phyloP scores from a whole-genome alignment of 2,797 vertebrate genomes.

The Pristis pectinata region DNA sequence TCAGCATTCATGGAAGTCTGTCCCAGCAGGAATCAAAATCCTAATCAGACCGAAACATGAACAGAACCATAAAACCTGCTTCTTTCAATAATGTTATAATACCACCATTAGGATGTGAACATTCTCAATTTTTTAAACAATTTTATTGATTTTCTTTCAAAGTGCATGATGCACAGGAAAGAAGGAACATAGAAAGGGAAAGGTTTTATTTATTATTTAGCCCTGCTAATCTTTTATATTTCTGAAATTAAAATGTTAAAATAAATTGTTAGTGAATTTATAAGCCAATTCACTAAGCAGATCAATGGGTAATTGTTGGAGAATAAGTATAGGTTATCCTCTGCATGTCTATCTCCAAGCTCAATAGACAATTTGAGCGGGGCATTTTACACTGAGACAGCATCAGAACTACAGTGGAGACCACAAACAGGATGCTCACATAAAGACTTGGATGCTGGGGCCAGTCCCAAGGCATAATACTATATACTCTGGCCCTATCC shows the following conservation, averaged over 20 bases:
- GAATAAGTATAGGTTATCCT: no score
- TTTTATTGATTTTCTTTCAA: neutral
- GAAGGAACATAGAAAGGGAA: neutral
- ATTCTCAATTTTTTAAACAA: neutral
- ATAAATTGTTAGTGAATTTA: neutral
- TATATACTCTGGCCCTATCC: no score
- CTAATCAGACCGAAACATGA: neutral
- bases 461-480: no score
- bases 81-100: neutral
- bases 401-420: no score
- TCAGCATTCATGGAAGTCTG: neutral
- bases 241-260: neutral
- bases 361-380: no score
- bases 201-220: neutral
- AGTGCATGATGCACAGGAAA: neutral
- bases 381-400: no score
- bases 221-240: neutral
- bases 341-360: no score
- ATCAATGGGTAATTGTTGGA: no score
- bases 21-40: neutral
- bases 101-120: neutral
- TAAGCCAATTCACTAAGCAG: neutral
- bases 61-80: neutral
- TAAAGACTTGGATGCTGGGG: no score
- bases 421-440: no score